Percentiles rank a stretch among this genome's conserved stretches.
phyloP scores from a whole-genome alignment of 2,797 vertebrate genomes.

The Pseudochromis fuscus region DNA sequence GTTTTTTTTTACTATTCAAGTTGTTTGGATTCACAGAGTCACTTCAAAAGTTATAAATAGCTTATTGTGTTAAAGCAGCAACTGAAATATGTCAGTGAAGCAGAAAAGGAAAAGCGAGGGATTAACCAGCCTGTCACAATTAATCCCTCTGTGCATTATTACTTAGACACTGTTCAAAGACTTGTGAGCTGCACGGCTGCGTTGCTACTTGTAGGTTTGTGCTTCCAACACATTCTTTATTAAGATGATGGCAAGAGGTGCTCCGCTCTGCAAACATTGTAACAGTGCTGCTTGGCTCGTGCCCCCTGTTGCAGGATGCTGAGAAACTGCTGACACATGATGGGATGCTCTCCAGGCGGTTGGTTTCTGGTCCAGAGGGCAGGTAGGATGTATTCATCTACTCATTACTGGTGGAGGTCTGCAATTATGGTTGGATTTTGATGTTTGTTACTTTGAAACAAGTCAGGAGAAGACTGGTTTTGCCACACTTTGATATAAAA shows the following conservation, averaged over 20 bases:
- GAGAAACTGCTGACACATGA: slow-evolving; percentile 24
- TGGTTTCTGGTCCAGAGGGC: slow-evolving; percentile 31
- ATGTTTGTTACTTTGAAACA: neutral
- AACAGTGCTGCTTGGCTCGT: neutral
- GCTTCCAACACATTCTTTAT: slow-evolving; percentile 11
- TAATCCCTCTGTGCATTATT: slow-evolving; percentile 60
- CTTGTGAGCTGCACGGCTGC: slow-evolving; percentile 58
- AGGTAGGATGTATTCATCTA: neutral
- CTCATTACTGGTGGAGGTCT: slow-evolving; percentile 1
- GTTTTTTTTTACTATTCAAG: no score
- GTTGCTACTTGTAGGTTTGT: slow-evolving; percentile 68
- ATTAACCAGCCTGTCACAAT: slow-evolving; percentile 73
- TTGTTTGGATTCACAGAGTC: neutral
- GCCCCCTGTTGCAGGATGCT: slow-evolving; percentile 20
- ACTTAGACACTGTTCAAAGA: slow-evolving; percentile 69
- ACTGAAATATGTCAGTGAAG: slow-evolving; percentile 8
- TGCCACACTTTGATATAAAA: no score
- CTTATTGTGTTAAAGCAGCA: no score
- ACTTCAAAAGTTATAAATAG: neutral
- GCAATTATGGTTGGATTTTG: neutral
- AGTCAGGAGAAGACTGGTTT: no score
- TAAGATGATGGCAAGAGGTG: slow-evolving; percentile 8
- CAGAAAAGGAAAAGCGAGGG: slow-evolving; percentile 28
- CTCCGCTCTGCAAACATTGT: slow-evolving; percentile 3
- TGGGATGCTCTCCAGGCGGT: slow-evolving; percentile 6